Conservation (phyloP, 1,140 invertebrate genomes). For the Drosophila erecta region DNA sequence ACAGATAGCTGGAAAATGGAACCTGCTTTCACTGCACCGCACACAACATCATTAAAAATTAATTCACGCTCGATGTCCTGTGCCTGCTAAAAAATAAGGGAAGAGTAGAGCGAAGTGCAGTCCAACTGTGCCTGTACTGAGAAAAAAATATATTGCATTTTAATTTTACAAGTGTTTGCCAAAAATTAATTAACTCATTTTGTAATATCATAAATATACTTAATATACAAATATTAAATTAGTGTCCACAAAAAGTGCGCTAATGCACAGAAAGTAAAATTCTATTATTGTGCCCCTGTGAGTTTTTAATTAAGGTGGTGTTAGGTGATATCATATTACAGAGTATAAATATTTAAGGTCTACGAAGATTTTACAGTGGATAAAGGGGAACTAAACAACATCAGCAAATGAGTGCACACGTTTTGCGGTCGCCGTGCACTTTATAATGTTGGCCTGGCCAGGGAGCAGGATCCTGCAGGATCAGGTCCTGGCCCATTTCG, state of each 20-base stretch:
- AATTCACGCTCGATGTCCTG: conserved; percentile 81
- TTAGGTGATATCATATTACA: too few relatives aligned
- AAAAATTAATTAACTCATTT: too few relatives aligned
- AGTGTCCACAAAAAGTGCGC: too few relatives aligned
- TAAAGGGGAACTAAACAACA: conserved; percentile 49
- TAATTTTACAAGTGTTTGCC: too few relatives aligned
- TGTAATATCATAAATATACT: too few relatives aligned
- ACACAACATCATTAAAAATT: conserved; percentile 83
- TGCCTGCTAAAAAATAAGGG: conserved; percentile 35
- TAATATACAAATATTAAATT: too few relatives aligned
- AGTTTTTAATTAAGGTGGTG: too few relatives aligned
- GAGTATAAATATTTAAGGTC: too few relatives aligned
- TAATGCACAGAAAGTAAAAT: too few relatives aligned
- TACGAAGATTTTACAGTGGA: conserved; percentile 5
- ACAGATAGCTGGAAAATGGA: conserved; percentile 56
- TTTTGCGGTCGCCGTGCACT: conserved; percentile 70
- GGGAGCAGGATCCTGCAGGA: conserved; percentile 3
- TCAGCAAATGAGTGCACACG: conserved; percentile 64
- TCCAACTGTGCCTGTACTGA: conserved; percentile 6
- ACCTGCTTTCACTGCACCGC: conserved; percentile 62
- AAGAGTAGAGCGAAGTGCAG: conserved; percentile 26
- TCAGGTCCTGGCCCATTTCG: conserved; percentile 38
- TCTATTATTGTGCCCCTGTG: too few relatives aligned
- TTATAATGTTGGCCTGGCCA: conserved; percentile 58
- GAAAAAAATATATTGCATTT: not conserved